Base-by-base conservation (phyloP, 1,140 invertebrate species). In the Melitaea cinxia region DNA sequence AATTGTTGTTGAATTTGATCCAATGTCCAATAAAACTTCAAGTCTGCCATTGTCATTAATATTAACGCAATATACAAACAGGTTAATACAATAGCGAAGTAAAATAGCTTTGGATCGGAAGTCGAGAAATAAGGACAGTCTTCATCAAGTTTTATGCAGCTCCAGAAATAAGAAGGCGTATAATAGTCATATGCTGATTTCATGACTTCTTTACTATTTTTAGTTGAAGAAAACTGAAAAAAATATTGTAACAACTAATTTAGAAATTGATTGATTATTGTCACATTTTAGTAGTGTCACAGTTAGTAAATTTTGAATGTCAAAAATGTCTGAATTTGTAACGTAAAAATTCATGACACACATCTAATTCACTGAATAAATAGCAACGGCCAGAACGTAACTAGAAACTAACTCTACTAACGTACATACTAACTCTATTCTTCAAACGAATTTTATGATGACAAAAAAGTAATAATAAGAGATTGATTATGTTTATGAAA, bases 151-250 rank as follows among this genome's bases (percentile, higher is more conserved):
- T 76, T 83, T 19, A 89, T 7, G 39, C 83, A 89, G 26, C 37
- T 74, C 86, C 83, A 87, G 21, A 89, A 82, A 65, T 83, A 85
- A 17, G 83, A 84, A 17, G 72, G 64, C 1, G 77, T 74, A n/a
- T 28, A 52, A 56, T 53, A 54, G 39, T 72, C 59, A 53, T 60
- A 53, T 50, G 60, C 50, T 37, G 33, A 45, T 67, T 70, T 72
- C 80, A 84, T 86, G 30, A 19, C 54, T 42, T 26, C 4, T 7
- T 15, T 35, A 23, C 6, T 1, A 49, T 17, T 30, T 35, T 39
- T 49, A 7, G 19, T 58, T 21, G 7, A 49, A 21, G 21, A 14
- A 30, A 58, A 58, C 47, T 10, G 21, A 39, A 15, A 39, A 17
- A 5, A 14, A 14, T 39, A 39, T 39, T 37, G 12, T 39, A 14